Base-by-base conservation (phyloP, 2,797 vertebrate genomes). In the Otolemur crassicaudatus region DNA sequence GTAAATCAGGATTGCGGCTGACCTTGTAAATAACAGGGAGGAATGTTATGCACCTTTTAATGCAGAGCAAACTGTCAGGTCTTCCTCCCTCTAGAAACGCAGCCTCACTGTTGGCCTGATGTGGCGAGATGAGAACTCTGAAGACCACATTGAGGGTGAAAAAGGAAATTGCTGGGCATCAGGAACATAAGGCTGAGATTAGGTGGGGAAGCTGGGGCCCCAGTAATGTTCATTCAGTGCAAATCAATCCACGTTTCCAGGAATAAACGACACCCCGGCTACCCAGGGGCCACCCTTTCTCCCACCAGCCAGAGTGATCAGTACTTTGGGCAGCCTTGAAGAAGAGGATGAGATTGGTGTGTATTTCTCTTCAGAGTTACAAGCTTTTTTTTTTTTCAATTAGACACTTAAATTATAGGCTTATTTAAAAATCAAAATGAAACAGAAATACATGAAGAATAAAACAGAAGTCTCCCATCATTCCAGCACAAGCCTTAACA, bases 341-440 rank as follows among this genome's bases (percentile, higher is more conserved):
- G 80, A 67, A 72, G 37, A 90, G 69, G 16, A 72, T 22, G 72
- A 34, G 13, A 49, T 3, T 25, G 65, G 22, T 53, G 37, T 46
- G 12, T 56, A 16, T 49, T 46, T 83, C 43, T 83, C 76, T 93
- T 86, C 29, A 80, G 31, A 94, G 7, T 58, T 58, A 58, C 4
- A 58, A 73, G 37, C 40, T 40, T 27, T n/a, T 37, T 85, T 37
- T 95, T 77, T 70, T 46, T 34, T 5, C 86, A n/a, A 60, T 67
- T 60, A 73, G 85, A 84, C 53, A 25, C 12, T 80, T 79, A 87
- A 87, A 58, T 60, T 72, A 23, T 61, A 27, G 88, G 34, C 27
- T 84, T 95, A 60, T 84, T 88, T 29, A 83, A 90, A 91, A 91
- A 46, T 69, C 20, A 22, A 13, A 90, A 65, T 7, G 27, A 37